phyloP scores from a whole-genome alignment of 2,797 vertebrate species.

The Squalus acanthias region DNA sequence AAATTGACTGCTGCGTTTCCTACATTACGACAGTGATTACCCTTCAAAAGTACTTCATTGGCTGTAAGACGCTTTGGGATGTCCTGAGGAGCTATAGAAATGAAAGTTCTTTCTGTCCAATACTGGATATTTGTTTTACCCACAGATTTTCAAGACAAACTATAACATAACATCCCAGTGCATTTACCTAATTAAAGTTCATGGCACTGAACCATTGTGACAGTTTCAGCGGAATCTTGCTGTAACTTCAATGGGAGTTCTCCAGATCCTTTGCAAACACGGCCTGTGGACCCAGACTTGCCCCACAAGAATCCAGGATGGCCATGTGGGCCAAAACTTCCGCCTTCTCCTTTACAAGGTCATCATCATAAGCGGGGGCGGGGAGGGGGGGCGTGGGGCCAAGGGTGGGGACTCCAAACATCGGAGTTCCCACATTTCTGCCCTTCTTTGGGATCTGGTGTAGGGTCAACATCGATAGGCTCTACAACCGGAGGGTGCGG shows the following conservation, averaged over 20 bases:
- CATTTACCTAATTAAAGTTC: neutral
- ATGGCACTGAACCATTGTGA: too few species aligned
- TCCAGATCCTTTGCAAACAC: neutral
- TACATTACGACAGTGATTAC: neutral
- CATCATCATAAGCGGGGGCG: too few species aligned
- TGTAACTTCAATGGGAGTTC: neutral
- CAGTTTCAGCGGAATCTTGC: neutral
- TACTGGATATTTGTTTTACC: neutral
- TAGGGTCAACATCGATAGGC: neutral
- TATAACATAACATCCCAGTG: neutral
- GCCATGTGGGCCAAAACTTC: too few species aligned
- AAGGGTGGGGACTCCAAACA: neutral
- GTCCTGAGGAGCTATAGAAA: too few species aligned
- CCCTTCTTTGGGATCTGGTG: neutral
- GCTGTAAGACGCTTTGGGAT: neutral
- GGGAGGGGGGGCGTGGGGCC: too few species aligned
- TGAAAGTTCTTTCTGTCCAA: neutral
- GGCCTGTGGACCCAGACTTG: too few species aligned
- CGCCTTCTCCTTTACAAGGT: too few species aligned
- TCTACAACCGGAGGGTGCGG: too few species aligned
- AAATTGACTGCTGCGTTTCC: neutral
- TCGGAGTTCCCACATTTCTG: neutral
- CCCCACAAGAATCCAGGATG: too few species aligned
- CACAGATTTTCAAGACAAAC: neutral
- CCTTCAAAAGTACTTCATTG: neutral